Base-by-base conservation (phyloP, 2,888 invertebrate species). In the Pachliopta kotzebuea region DNA sequence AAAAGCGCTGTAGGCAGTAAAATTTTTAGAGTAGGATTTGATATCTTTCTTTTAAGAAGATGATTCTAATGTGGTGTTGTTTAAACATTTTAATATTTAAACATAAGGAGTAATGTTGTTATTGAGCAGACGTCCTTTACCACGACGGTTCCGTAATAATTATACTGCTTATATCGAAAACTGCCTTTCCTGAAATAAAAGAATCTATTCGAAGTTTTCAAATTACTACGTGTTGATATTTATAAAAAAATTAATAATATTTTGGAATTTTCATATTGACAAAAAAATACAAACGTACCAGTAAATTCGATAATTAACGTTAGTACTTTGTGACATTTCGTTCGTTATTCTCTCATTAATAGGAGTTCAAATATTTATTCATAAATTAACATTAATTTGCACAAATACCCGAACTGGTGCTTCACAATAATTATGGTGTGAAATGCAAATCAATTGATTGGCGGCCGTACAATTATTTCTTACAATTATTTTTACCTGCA, bases 361-460 rank as follows among this genome's bases (percentile, higher is more conserved):
- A n/a, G 29, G 21, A 8, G 21, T 50, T 50, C 29, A 59, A 59
- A 59, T 59, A 59, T 50, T 59, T 50, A 59, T 29, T 45, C 45
- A 45, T 45, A 45, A n/a, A 18, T 45, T 45, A n/a, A 45, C 29
- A 54, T 54, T 54, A 45, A 45, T 54, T 23, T n/a, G 18, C 54
- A 49, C n/a, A 56, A 37, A 20, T 31, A 50, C 50, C 56, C 37
- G 55, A 31, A n/a, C n/a, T 14, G 1, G 18, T 21, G 50, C 18
- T 31, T 24, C n/a, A 23, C 56, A 62, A 56, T 62, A 56, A 56
- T 62, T 26, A 37, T 37, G 23, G 45, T 56, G 49, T 50, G 37
- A 62, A 56, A 62, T 9, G 31, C 31, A 62, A 62, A 62, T 62
- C 56, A 62, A 62, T 62, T 56, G 52, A 56, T 62, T 62, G 24